Evolutionary conservation across 1,140 invertebrate genomes (phyloP), one percentile per base, ranked within the genome.

Genomic region (Leptopilina clavipes): DNA sequence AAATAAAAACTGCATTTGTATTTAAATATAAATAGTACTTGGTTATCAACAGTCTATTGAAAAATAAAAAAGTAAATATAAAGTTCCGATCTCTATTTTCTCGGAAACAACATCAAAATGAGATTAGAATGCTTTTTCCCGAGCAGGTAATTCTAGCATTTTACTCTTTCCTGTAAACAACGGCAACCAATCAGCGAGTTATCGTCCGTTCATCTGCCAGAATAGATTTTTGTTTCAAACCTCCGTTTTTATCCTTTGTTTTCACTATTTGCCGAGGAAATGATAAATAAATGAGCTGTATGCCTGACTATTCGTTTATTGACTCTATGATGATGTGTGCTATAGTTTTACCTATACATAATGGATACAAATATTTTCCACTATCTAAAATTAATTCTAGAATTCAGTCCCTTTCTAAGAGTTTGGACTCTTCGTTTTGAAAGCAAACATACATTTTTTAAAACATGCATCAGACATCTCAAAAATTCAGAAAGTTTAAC

Each of bases 241-340:
- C 72, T 77, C 72, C 44, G 76, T 40, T 52, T 76, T 84, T 77
- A 71, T 75, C 77, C 82, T 86, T 84, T 86, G 81, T 86, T 86
- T 86, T 77, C 79, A 76, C 71, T 79, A 81, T 76, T 80, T 82
- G 79, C 82, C 80, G 81, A 86, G 86, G 86, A 87, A 86, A 87
- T 87, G 85, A 86, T 84, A 87, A 86, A 86, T 84, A 87, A 87
- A 86, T 83, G 86, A 87, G 83, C 80, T 74, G 79, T 78, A 9
- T 40, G 37, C 37, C 37, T 40, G 7, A 77, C 76, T 77, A 73
- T 79, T 79, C 77, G 65, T 74, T 72, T 76, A 75, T 72, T 83
- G 82, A n/a, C n/a, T n/a, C n/a, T n/a, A n/a, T n/a, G n/a, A n/a
- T n/a, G n/a, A n/a, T n/a, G n/a, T n/a, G n/a, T n/a, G n/a, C n/a